phyloP scores from a whole-genome alignment of 1,140 invertebrate genomes.

The Wiebesia pumilae region DNA sequence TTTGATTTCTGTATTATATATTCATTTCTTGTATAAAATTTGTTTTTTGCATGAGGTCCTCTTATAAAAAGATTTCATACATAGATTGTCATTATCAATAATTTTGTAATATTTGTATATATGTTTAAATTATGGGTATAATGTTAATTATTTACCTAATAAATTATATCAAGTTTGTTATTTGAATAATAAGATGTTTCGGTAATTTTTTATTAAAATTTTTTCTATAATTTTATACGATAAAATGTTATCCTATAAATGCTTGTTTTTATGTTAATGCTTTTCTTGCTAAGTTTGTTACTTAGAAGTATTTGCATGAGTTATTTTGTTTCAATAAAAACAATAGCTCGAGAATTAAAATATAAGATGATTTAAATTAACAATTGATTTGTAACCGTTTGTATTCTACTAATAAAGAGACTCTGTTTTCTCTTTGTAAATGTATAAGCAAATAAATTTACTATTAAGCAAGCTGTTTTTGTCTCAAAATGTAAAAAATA shows the following conservation, averaged over 20 bases:
- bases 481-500: too few relatives aligned
- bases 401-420: too few relatives aligned
- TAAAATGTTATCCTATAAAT: background rate
- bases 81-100: background rate
- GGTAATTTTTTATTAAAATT: background rate
- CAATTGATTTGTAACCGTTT: too few relatives aligned
- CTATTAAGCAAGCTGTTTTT: too few relatives aligned
- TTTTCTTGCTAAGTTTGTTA: background rate
- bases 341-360: background rate
- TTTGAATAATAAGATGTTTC: background rate
- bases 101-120: too few relatives aligned
- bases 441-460: too few relatives aligned
- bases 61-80: background rate
- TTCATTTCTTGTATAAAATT: constrained; percentile 28
- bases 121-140: too few relatives aligned
- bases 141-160: too few relatives aligned
- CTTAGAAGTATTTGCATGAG: constrained; percentile 11
- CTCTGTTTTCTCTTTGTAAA: too few relatives aligned
- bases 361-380: background rate
- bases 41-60: constrained; percentile 1
- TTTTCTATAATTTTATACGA: background rate
- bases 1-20: constrained; percentile 44
- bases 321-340: background rate
- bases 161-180: background rate
- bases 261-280: background rate